Evolutionary conservation across 2,888 invertebrate genomes (phyloP).

Genomic region (Thelaira solivaga): DNA sequence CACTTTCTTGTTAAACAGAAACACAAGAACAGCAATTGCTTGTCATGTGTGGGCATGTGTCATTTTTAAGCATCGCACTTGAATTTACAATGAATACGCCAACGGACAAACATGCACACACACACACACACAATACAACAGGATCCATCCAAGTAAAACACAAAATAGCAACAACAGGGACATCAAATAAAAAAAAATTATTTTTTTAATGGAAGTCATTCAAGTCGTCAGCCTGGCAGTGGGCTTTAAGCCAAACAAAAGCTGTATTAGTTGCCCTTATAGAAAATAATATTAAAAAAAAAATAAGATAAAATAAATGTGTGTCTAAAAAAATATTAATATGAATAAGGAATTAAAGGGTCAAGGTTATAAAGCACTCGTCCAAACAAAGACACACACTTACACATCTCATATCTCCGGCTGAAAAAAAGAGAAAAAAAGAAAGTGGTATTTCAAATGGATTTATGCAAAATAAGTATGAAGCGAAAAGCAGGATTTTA

Average conservation of each 20-base stretch:
- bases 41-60: constrained; percentile 49
- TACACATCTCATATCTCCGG: background rate
- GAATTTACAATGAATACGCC: constrained; percentile 43
- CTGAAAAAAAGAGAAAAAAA: no score
- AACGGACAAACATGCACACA: background rate
- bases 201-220: background rate
- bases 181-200: constrained; percentile 18
- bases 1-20: no score
- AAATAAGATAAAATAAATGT: background rate
- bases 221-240: background rate
- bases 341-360: constrained; percentile 53
- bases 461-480: no score
- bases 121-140: constrained; percentile 1
- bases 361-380: constrained; percentile 44
- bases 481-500: no score
- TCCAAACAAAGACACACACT: background rate
- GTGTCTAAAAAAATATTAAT: constrained; percentile 3
- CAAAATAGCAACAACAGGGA: constrained; percentile 6
- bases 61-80: constrained; percentile 52
- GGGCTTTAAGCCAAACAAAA: constrained; percentile 27
- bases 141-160: constrained; percentile 2
- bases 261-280: background rate
- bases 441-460: no score
- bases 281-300: no score
- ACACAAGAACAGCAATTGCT: constrained; percentile 42